Evolutionary conservation across 2,797 vertebrate species (phyloP), one percentile per base, ranked within the genome.

Genomic region (Eurystomus glaucurus): DNA sequence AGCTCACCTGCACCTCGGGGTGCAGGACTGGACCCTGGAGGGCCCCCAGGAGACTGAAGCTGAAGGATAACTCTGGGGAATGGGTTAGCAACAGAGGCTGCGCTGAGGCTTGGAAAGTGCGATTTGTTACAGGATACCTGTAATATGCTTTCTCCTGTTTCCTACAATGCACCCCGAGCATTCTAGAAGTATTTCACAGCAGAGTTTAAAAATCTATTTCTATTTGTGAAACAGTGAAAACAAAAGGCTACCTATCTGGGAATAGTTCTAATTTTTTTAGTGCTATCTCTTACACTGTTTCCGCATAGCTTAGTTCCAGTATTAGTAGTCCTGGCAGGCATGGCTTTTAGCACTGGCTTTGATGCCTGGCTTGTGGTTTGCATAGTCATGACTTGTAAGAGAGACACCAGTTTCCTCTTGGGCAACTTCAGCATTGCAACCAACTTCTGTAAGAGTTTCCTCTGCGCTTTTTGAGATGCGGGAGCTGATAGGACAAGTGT

Each of bases 391-490:
- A 74, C 51, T 84, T 70, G 88, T 88, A 91, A 85, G 57, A 94
- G 35, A 90, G 79, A 86, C 80, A 66, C 41, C 79, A 69, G 89
- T 90, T 98, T 98, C 96, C 95, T 97, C 91, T 97, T 86, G 75
- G 76, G 95, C 91, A 96, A 96, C 81, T 89, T 94, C 88, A 69
- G 88, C 57, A 43, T 93, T 96, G 80, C 85, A 94, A 64, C 93
- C 82, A 35, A 88, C 90, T 97, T 93, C 90, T 90, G 90, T 85
- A 94, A 92, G 58, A 82, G 78, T 93, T 98, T 97, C 76, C 93
- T 96, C 54, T 96, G 64, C 75, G 58, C 88, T 93, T 89, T 96
- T 72, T 25, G 65, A 97, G 51, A 25, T 62, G 60, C 54, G 94
- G 97, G 90, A 93, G 54, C 45, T 94, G 95, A 39, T 11, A 10